Evolutionary conservation across 2,888 invertebrate genomes (phyloP).

Genomic region (Rotaria magnacalcarata): DNA sequence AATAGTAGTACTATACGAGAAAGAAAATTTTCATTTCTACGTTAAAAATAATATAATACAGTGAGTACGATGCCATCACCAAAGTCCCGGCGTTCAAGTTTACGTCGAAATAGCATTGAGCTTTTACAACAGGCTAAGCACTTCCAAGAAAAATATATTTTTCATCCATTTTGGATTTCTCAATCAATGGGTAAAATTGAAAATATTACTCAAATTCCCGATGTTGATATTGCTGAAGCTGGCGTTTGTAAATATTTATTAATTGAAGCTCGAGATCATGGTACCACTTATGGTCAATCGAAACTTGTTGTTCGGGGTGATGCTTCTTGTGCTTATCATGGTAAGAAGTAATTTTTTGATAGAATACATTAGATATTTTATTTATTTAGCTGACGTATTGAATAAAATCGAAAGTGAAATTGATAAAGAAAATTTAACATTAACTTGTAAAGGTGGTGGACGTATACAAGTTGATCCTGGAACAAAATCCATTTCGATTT

Average conservation of each 20-base stretch:
- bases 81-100: background rate
- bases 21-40: background rate
- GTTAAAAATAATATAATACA: background rate
- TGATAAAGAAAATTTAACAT: background rate
- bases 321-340: background rate
- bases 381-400: background rate
- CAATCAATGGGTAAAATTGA: background rate
- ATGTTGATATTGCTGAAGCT: conserved; percentile 1
- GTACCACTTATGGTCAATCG: background rate
- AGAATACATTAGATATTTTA: background rate
- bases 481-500: background rate
- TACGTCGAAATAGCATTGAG: background rate
- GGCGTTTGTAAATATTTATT: conserved; percentile 7
- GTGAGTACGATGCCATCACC: background rate
- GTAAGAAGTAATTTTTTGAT: background rate
- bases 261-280: background rate
- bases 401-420: background rate
- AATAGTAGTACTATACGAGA: background rate
- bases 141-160: background rate
- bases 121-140: background rate
- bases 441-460: background rate
- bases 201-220: background rate
- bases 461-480: conserved; percentile 16
- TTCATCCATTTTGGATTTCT: conserved; percentile 5
- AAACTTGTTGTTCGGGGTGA: conserved; percentile 23